These are phyloP conservation scores for Hemibagrus guttatus DNA, from an alignment of 2,797 vertebrate genomes.

Conservation along the genomic window DNA sequence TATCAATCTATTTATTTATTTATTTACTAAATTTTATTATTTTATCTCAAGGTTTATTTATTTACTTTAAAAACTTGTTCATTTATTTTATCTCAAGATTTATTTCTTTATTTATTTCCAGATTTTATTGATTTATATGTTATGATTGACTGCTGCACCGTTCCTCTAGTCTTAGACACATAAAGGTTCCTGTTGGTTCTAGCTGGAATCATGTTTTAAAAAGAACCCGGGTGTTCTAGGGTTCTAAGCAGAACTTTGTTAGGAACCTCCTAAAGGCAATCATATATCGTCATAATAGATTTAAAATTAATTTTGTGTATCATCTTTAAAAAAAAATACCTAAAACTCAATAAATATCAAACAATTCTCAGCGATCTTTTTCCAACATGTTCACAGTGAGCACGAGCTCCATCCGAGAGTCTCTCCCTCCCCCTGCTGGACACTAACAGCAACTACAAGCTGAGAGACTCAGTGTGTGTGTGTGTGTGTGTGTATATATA, in stretches of 20 bases:
- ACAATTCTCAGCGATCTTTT: neutral
- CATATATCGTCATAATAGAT: neutral
- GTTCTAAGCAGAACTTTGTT: neutral
- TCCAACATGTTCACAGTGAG: neutral
- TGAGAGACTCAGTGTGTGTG: neutral
- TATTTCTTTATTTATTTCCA: too few species aligned
- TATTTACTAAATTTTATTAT: too few species aligned
- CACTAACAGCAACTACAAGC: neutral
- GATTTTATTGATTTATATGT: too few species aligned
- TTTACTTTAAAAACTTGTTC: neutral
- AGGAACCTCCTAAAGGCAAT: neutral
- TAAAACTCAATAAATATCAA: neutral
- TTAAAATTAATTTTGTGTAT: too few species aligned
- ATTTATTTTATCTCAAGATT: neutral
- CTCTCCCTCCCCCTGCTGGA: neutral
- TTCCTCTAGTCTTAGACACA: neutral
- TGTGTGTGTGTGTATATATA: too few species aligned
- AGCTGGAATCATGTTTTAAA: neutral
- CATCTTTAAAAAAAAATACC: too few species aligned
- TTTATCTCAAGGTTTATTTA: too few species aligned
- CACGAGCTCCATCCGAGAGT: neutral
- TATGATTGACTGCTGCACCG: neutral
- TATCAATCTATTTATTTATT: too few species aligned
- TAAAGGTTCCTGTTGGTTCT: neutral
- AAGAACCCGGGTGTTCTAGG: neutral